These are phyloP conservation scores for Dolichomitus sp. DNA, from an alignment of 2,888 invertebrate genomes.

Conservation along the genomic window DNA sequence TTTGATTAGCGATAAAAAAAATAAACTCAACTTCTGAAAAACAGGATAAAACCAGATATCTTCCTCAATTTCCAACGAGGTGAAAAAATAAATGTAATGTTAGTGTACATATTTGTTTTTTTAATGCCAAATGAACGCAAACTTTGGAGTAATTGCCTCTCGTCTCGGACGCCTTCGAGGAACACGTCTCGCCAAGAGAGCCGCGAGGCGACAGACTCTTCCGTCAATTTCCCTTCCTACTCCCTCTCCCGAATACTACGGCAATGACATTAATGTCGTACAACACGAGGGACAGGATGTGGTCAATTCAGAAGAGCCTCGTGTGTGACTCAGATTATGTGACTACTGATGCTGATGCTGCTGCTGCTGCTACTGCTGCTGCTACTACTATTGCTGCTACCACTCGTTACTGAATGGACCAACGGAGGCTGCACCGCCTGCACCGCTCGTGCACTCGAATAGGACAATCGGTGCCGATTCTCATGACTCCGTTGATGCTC, in stretches of 20 bases:
- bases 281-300: conserved; percentile 83
- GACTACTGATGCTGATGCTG: conserved; percentile 59
- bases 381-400: conserved; percentile 25
- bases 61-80: not conserved
- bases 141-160: not conserved
- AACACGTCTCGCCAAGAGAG: conserved; percentile 24
- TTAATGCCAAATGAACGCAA: not conserved
- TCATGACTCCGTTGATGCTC: conserved; percentile 54
- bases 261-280: conserved; percentile 82
- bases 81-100: not conserved
- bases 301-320: conserved; percentile 81
- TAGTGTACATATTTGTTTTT: not conserved
- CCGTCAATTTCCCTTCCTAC: conserved; percentile 72
- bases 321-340: conserved; percentile 79
- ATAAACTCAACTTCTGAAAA: conserved; percentile 4
- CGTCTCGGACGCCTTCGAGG: conserved; percentile 36
- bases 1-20: conserved; percentile 19
- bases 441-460: conserved; percentile 50
- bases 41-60: conserved; percentile 32
- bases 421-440: conserved; percentile 42
- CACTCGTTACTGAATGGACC: conserved; percentile 63
- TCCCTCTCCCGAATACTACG: conserved; percentile 66
- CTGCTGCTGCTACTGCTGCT: conserved; percentile 24
- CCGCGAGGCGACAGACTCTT: conserved; percentile 59
- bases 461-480: conserved; percentile 66